Base-by-base conservation (phyloP, 2,113 vertebrate species). In the Nyctibius bracteatus region DNA sequence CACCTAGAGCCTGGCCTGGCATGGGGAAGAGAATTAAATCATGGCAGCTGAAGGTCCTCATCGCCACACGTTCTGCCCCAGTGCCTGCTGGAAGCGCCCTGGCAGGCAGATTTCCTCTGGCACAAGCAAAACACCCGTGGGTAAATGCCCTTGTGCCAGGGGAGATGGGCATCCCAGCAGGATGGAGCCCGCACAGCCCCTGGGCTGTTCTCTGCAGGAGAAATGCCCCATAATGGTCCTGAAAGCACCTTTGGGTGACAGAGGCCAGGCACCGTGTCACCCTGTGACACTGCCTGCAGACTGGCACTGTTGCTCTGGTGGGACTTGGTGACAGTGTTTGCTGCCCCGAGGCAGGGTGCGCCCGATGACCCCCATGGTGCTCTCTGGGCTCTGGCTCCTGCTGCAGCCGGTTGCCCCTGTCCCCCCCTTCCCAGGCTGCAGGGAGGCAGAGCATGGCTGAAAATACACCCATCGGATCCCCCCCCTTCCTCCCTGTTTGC, bases 261-360 rank as follows among this genome's bases (percentile, higher is more conserved):
- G 43, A 72, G 16, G 31, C 37, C 52, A 39, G 31, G 43, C 23
- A 24, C 33, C 1, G 8, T 1, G 1, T 44, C 35, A n/a, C 58
- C 33, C 46, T 0, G 1, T 61, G 74, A 58, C 13, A 1, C 39
- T 59, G 49, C 57, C 49, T 1, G 1, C 49, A n/a, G 81, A 33
- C 65, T 10, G n/a, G 37, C 21, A 44, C 24, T 0, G 0, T n/a
- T 71, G 35, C 66, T 78, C 17, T 9, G 6, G 58, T 27, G 68
- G 81, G 46, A 83, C 10, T 1, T 0, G 0, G 49, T 49, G 54
- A 37, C 25, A 1, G 7, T 0, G 61, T 57, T n/a, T 74, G 37
- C 46, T 15, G 10, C 14, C 16, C 25, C 0, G 1, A 65, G 11
- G 18, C 1, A 4, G 41, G 33, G 23, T 67, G 54, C 1, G 5